These are phyloP conservation scores for Drosophila conformis DNA, from an alignment of 2,888 invertebrate genomes.

Conservation along the genomic window DNA sequence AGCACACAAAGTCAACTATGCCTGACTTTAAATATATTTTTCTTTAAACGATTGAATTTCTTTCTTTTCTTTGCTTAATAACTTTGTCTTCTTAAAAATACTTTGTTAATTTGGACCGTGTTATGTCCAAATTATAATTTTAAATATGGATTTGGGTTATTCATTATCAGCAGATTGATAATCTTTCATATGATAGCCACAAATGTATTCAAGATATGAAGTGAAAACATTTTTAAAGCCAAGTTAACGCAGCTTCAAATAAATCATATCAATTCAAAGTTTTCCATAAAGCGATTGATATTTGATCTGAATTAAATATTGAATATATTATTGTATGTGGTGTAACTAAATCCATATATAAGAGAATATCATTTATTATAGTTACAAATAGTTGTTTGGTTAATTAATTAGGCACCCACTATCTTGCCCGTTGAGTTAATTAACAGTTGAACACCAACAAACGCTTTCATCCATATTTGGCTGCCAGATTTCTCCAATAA, in stretches of 20 bases:
- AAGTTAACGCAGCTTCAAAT: background rate
- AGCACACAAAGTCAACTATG: background rate
- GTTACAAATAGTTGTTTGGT: background rate
- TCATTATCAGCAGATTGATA: background rate
- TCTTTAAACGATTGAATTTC: background rate
- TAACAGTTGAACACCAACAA: slow-evolving; percentile 32
- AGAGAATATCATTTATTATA: background rate
- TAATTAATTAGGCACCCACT: slow-evolving; percentile 27
- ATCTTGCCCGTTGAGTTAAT: slow-evolving; percentile 4
- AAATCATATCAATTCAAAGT: background rate
- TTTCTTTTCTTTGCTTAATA: background rate
- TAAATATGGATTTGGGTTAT: background rate
- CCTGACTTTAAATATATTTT: background rate
- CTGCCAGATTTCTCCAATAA: slow-evolving; percentile 13
- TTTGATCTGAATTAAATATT: background rate
- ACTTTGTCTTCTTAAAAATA: background rate
- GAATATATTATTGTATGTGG: background rate
- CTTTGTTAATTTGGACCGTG: background rate
- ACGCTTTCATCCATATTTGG: slow-evolving; percentile 10
- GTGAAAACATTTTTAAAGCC: background rate
- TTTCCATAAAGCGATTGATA: background rate
- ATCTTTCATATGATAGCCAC: background rate
- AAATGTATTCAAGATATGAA: background rate
- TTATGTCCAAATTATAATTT: background rate
- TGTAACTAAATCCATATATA: background rate